Evolutionary conservation across 2,113 vertebrate species (phyloP).

Genomic region (Sisor rabdophorus): DNA sequence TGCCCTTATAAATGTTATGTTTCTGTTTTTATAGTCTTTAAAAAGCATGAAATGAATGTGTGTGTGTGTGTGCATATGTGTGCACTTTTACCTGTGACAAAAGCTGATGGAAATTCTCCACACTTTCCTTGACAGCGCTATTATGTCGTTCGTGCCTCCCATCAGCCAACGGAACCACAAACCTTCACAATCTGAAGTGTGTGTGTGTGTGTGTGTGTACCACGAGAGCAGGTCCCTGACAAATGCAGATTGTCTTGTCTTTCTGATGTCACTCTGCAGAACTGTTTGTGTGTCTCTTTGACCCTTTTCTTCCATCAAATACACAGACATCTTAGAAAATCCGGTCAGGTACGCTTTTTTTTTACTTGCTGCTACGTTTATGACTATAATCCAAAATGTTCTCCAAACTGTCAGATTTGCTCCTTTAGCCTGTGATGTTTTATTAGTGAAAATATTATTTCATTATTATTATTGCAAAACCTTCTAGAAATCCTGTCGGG

Average conservation of each 20-base stretch:
- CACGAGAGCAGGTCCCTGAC: slow-evolving; percentile 11
- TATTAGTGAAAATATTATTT: too few relatives aligned
- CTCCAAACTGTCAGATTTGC: neutral
- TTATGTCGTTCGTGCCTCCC: neutral
- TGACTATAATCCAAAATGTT: neutral
- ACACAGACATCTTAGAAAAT: neutral
- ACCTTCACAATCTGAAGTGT: slow-evolving; percentile 13
- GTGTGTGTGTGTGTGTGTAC: neutral
- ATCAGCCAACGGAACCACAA: neutral
- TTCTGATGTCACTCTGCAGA: neutral
- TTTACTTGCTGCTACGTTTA: neutral
- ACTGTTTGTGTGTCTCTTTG: neutral
- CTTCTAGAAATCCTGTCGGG: neutral
- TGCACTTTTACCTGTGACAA: slow-evolving; percentile 8
- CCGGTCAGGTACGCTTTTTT: neutral
- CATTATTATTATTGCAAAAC: too few relatives aligned
- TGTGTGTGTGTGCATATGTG: slow-evolving; percentile 14
- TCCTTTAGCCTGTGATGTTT: too few relatives aligned
- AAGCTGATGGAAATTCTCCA: slow-evolving; percentile 20
- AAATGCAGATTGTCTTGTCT: slow-evolving; percentile 18
- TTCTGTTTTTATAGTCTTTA: neutral
- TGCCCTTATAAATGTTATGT: neutral
- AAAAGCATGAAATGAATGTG: neutral
- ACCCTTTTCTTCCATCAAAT: neutral
- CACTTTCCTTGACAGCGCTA: slow-evolving; percentile 19